These are phyloP conservation scores for Phrynocephalus forsythii DNA, from an alignment of 2,797 vertebrate genomes.

Conservation along the genomic window DNA sequence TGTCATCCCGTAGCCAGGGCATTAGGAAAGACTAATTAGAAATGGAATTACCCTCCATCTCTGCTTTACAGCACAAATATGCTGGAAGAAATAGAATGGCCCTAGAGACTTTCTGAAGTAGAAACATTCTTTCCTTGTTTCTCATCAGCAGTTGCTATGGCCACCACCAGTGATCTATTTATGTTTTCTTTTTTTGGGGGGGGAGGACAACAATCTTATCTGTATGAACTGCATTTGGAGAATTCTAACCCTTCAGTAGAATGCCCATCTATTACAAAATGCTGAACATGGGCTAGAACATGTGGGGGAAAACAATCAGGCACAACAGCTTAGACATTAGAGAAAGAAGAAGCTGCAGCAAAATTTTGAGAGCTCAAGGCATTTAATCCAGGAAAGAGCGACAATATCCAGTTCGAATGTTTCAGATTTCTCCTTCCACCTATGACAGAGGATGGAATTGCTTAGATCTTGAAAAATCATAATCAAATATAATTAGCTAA, in stretches of 20 bases:
- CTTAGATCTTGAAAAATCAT: too few species aligned
- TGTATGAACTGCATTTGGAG: neutral
- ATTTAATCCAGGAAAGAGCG: too few species aligned
- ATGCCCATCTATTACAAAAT: neutral
- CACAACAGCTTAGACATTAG: neutral
- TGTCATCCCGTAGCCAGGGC: neutral
- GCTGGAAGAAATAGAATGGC: neutral
- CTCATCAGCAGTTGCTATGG: constrained; percentile 8
- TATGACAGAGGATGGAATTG: too few species aligned
- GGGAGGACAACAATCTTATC: neutral
- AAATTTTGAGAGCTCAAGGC: too few species aligned
- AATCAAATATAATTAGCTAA: too few species aligned
- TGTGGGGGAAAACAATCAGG: neutral
- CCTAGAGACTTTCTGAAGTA: neutral
- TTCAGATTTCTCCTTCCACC: too few species aligned
- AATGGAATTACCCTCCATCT: neutral
- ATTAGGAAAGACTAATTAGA: neutral
- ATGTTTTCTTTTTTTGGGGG: neutral
- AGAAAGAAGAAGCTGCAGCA: neutral
- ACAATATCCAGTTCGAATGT: too few species aligned
- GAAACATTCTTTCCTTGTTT: constrained; percentile 14
- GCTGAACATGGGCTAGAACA: neutral
- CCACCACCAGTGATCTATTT: neutral
- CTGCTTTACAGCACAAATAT: neutral
- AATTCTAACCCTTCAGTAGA: neutral